Conservation (phyloP, 1,140 invertebrate species). For the Drosophila aff. region DNA sequence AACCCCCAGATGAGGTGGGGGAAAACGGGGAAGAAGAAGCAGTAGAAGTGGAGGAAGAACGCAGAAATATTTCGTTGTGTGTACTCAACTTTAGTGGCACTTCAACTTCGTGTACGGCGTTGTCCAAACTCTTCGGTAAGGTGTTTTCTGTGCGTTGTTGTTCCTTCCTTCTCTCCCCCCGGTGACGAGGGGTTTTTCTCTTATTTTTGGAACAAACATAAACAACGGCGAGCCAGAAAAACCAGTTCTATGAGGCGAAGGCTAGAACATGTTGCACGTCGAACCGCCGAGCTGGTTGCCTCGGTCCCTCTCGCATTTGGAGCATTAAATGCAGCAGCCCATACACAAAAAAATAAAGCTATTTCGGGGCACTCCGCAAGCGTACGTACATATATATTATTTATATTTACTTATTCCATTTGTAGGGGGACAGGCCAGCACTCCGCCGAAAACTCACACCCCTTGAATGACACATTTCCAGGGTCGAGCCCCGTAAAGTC, state of each 20-base stretch:
- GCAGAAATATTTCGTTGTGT: slow-evolving; percentile 53
- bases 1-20: background rate
- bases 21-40: slow-evolving; percentile 1
- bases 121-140: slow-evolving; percentile 22
- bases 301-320: slow-evolving; percentile 48
- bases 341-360: slow-evolving; percentile 27
- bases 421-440: slow-evolving; percentile 20
- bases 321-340: slow-evolving; percentile 53
- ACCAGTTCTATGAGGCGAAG: slow-evolving; percentile 53
- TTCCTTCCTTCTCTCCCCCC: background rate
- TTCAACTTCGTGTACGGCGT: slow-evolving; percentile 48
- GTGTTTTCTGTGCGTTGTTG: slow-evolving; percentile 33
- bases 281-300: slow-evolving; percentile 38
- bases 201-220: slow-evolving; percentile 81
- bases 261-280: slow-evolving; percentile 72
- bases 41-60: slow-evolving; percentile 28
- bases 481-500: slow-evolving; percentile 59
- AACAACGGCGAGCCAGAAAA: slow-evolving; percentile 61
- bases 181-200: slow-evolving; percentile 25
- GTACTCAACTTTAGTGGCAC: slow-evolving; percentile 56
- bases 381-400: background rate
- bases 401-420: slow-evolving; percentile 51
- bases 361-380: slow-evolving; percentile 27
- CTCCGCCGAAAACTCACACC: slow-evolving; percentile 32
- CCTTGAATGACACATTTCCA: slow-evolving; percentile 70